Conservation (phyloP, 2,113 vertebrate species). For the Cacatua alba region DNA sequence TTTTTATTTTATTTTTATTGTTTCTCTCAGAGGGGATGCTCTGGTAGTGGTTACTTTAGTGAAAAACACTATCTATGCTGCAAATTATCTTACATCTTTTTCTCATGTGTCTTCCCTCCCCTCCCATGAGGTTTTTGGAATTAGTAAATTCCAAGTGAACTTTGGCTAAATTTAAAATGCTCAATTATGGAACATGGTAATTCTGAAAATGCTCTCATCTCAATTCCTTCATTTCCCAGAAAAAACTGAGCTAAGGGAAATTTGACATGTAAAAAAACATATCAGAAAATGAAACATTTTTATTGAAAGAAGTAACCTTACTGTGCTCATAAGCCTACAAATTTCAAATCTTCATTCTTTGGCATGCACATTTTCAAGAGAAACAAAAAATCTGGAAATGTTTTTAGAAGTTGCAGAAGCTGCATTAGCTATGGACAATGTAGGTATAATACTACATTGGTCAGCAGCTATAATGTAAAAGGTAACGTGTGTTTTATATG, state of each 20-base stretch:
- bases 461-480: conserved; percentile 74
- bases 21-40: neutral
- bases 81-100: conserved; percentile 16
- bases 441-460: conserved; percentile 54
- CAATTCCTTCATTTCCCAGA: neutral
- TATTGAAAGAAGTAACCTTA: neutral
- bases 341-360: neutral
- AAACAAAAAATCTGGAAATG: neutral
- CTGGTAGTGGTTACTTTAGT: neutral
- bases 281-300: neutral
- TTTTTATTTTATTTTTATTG: neutral
- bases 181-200: neutral
- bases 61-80: neutral
- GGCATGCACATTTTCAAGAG: neutral
- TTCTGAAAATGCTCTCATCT: neutral
- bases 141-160: conserved; percentile 26
- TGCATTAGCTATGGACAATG: conserved; percentile 44
- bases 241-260: neutral
- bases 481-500: conserved; percentile 73
- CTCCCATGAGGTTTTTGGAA: neutral
- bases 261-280: neutral
- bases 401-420: conserved; percentile 40
- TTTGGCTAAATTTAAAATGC: conserved; percentile 31
- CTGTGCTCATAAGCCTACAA: neutral
- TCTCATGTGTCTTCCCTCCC: accelerated